Evolutionary conservation across 2,888 invertebrate species (phyloP).

Genomic region (Agonum fuliginosum): DNA sequence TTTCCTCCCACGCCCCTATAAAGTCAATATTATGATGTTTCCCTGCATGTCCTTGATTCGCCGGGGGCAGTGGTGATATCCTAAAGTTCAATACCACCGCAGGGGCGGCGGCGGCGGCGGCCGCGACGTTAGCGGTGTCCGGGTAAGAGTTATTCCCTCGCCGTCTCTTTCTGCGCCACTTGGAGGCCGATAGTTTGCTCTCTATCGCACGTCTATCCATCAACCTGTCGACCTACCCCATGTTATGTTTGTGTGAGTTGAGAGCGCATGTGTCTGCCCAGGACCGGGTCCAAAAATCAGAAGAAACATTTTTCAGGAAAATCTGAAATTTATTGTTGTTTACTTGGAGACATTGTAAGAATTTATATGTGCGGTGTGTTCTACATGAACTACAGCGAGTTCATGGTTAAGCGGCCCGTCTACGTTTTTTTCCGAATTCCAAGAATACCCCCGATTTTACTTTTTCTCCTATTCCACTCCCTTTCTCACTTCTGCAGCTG

Average conservation of each 20-base stretch:
- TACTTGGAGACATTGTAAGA: too few relatives aligned
- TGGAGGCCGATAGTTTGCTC: not conserved
- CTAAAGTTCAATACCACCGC: slow-evolving; percentile 50
- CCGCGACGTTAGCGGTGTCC: slow-evolving; percentile 34
- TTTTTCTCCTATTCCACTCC: too few relatives aligned
- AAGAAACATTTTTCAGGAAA: too few relatives aligned
- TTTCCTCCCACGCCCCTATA: not conserved
- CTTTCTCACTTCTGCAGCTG: too few relatives aligned
- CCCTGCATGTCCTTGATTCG: slow-evolving; percentile 17
- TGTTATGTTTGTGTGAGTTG: slow-evolving; percentile 54
- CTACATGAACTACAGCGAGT: too few relatives aligned
- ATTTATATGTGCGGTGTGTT: too few relatives aligned
- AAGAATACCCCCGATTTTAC: too few relatives aligned
- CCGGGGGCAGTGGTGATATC: slow-evolving; percentile 26
- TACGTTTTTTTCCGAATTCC: too few relatives aligned
- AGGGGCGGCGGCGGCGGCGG: not conserved
- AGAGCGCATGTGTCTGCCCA: slow-evolving; percentile 27
- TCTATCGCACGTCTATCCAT: slow-evolving; percentile 56
- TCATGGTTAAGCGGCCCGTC: too few relatives aligned
- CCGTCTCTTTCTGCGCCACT: slow-evolving; percentile 41
- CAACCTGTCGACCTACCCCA: slow-evolving; percentile 60
- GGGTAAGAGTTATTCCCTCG: slow-evolving; percentile 37
- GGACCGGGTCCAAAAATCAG: too few relatives aligned
- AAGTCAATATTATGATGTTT: not conserved
- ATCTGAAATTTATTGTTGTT: too few relatives aligned